These are phyloP conservation scores for Enteromius argenteus DNA, from an alignment of 2,797 vertebrate genomes.

Conservation along the genomic window DNA sequence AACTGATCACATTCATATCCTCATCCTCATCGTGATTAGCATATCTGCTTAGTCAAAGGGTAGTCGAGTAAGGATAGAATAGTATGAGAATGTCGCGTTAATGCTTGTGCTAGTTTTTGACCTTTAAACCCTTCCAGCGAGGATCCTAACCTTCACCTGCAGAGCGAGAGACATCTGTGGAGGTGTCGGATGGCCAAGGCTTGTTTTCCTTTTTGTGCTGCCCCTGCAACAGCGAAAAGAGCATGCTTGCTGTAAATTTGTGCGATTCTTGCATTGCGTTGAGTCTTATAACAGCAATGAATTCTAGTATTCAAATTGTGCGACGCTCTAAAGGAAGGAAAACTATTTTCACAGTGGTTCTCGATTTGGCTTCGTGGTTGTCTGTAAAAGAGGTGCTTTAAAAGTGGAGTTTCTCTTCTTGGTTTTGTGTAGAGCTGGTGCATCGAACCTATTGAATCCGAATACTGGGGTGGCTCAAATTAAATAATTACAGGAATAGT, in stretches of 20 bases:
- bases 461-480: background rate
- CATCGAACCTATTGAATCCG: background rate
- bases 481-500: background rate
- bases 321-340: background rate
- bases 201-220: background rate
- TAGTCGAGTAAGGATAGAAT: background rate
- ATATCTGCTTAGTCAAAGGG: background rate
- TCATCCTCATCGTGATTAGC: background rate
- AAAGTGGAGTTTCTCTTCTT: background rate
- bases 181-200: background rate
- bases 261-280: background rate
- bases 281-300: background rate
- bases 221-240: background rate
- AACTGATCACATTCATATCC: background rate
- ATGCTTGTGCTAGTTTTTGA: background rate
- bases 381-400: background rate
- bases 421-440: background rate
- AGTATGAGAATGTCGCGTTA: too few species aligned
- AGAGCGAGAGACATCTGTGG: background rate
- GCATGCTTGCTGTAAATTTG: background rate
- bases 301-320: background rate
- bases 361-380: background rate
- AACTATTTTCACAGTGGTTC: background rate
- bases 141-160: conserved; percentile 1
- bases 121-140: background rate